Evolutionary conservation across 1,140 invertebrate species (phyloP), one percentile per base, ranked within the genome.

Genomic region (Megalopta genalis): DNA sequence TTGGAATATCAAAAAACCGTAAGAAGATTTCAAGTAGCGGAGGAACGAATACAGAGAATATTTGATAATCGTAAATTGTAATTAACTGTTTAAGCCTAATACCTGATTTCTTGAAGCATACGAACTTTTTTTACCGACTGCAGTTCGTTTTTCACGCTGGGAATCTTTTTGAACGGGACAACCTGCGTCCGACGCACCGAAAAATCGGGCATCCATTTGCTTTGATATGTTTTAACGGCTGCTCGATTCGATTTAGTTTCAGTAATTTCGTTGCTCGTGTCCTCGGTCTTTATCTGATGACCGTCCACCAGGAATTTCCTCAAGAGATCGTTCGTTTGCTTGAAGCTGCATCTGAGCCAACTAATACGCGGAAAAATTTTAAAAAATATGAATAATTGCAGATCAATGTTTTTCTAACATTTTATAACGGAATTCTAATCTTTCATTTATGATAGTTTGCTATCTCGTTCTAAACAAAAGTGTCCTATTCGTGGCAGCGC

Each of bases 311-410:
- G 23, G 8, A 25, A n/a, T n/a, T 57, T 42, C 27, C 18, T 8
- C 1, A 86, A 23, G 0, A 80, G 32, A 12, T 66, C 32, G 4
- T 85, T 86, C 7, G 67, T 32, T 5, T 42, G 14, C 42, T 52
- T 10, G 16, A 86, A 86, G 60, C 62, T 70, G 0, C 14, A n/a
- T 60, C 49, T 37, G 12, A 85, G 7, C 8, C 64, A 80, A 16
- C 85, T 86, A 46, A 6, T 54, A 7, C 3, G 9, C 3, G 18
- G 2, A 14, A 54, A 21, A 0, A n/a, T 49, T 4, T 12, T 16
- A 4, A 49, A 16, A 49, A 16, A 49, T 16, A 49, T 49, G 10
- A 49, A 16, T 16, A 49, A 3, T 49, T 12, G 14, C 12, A 46
- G 32, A 32, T 32, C 32, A 32, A 4, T 2, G 4, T 32, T 32